phyloP scores from a whole-genome alignment of 1,140 invertebrate genomes.

The Sycophila sp. region DNA sequence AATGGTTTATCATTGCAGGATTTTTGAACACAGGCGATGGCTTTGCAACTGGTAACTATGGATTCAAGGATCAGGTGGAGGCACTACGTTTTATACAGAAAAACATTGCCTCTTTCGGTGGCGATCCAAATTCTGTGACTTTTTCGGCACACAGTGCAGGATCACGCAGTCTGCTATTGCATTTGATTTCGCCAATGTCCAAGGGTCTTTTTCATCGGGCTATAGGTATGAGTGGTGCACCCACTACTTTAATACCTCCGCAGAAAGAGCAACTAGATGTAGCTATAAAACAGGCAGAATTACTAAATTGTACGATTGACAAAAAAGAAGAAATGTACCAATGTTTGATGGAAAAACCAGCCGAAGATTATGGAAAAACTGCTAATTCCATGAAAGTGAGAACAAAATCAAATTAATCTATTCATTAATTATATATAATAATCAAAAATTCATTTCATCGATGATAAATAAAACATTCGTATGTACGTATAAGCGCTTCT shows the following conservation, averaged over 20 bases:
- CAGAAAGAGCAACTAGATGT: conserved; percentile 66
- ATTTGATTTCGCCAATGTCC: conserved; percentile 72
- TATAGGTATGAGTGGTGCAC: conserved; percentile 74
- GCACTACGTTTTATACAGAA: conserved; percentile 72
- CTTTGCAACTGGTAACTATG: conserved; percentile 65
- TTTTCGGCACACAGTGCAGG: conserved; percentile 78
- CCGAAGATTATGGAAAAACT: conserved; percentile 28
- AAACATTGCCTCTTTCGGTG: conserved; percentile 71
- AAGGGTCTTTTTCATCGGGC: conserved; percentile 56
- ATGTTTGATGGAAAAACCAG: conserved; percentile 68
- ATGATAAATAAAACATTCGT: no score
- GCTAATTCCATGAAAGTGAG: no score
- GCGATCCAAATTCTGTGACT: conserved; percentile 70
- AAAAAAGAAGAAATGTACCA: conserved; percentile 68
- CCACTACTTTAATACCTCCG: conserved; percentile 69
- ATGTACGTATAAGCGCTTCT: no score
- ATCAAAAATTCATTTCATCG: no score
- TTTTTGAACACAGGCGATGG: not conserved
- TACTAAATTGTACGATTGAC: conserved; percentile 72
- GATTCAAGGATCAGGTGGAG: conserved; percentile 74
- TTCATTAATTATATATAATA: no score
- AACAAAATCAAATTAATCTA: no score
- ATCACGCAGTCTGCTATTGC: conserved; percentile 69
- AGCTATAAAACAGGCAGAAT: conserved; percentile 72
- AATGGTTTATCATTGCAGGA: not conserved